Evolutionary conservation across 1,140 invertebrate genomes (phyloP).

Genomic region (Proctacanthus coquilletti): DNA sequence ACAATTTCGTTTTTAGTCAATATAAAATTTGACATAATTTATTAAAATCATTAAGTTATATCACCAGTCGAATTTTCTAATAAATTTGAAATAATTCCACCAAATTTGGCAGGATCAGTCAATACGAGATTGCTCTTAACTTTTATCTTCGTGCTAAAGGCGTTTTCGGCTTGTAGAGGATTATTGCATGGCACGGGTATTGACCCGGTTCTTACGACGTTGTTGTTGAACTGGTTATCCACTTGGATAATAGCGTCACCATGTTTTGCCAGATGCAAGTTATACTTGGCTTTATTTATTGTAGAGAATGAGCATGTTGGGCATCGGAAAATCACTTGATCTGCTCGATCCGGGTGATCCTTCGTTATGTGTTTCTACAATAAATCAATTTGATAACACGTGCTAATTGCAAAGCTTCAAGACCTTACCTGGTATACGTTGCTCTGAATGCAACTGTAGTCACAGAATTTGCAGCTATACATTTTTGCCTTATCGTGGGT

Average conservation of each 20-base stretch:
- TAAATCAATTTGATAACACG: neutral
- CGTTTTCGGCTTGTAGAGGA: too few species aligned
- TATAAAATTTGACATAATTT: too few species aligned
- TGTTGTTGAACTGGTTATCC: neutral
- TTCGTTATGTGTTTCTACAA: slow-evolving; percentile 21
- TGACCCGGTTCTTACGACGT: neutral
- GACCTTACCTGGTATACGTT: slow-evolving; percentile 39
- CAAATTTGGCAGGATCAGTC: slow-evolving; percentile 1
- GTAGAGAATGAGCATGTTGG: slow-evolving; percentile 17
- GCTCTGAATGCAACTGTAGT: slow-evolving; percentile 52
- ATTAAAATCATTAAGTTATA: too few species aligned
- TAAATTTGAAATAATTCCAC: too few species aligned
- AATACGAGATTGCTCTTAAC: slow-evolving; percentile 5
- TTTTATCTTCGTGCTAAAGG: slow-evolving; percentile 3
- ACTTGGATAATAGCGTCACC: slow-evolving; percentile 5
- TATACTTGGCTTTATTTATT: slow-evolving; percentile 21
- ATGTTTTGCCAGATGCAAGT: slow-evolving; percentile 23
- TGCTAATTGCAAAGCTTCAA: neutral
- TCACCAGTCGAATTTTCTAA: too few species aligned
- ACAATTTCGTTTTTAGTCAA: too few species aligned
- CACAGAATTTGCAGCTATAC: slow-evolving; percentile 59
- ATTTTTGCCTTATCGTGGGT: slow-evolving; percentile 58
- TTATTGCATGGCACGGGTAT: too few species aligned
- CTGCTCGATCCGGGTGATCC: slow-evolving; percentile 21
- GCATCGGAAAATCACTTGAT: slow-evolving; percentile 20